Evolutionary conservation across 2,113 vertebrate genomes (phyloP).

Genomic region (Atractosteus spatula): DNA sequence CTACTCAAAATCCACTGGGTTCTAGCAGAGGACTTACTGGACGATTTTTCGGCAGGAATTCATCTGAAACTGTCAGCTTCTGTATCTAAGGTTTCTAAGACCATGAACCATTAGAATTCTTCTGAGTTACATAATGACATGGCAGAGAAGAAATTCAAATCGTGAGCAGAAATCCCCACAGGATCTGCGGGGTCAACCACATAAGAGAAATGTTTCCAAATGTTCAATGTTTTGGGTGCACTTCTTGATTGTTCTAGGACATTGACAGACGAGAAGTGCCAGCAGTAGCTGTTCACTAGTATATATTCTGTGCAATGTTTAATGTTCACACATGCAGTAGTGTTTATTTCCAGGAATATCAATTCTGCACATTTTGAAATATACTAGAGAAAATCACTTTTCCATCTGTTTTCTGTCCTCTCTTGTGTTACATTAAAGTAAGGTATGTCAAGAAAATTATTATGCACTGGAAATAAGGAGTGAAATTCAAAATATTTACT

Average conservation of each 20-base stretch:
- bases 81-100: constrained; percentile 25
- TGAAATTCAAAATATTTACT: constrained; percentile 31
- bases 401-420: constrained; percentile 38
- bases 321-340: constrained; percentile 51
- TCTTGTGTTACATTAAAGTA: constrained; percentile 22
- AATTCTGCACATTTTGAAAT: constrained; percentile 34
- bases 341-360: constrained; percentile 46
- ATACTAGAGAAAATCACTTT: constrained; percentile 25
- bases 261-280: constrained; percentile 48
- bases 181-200: constrained; percentile 58
- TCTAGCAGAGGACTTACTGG: too few species aligned
- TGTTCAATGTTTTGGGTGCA: constrained; percentile 44
- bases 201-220: constrained; percentile 49
- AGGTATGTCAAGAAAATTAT: constrained; percentile 22
- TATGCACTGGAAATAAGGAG: constrained; percentile 34
- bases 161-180: constrained; percentile 32
- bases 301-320: constrained; percentile 43
- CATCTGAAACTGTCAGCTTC: neutral
- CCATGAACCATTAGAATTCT: constrained; percentile 41
- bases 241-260: constrained; percentile 39
- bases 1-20: too few species aligned
- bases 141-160: constrained; percentile 43
- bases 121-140: constrained; percentile 44
- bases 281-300: constrained; percentile 33
- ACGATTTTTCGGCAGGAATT: too few species aligned